These are phyloP conservation scores for Luidia sarsii DNA, from an alignment of 53 echinoderm and acorn worm genomes.

Conservation along the genomic window DNA sequence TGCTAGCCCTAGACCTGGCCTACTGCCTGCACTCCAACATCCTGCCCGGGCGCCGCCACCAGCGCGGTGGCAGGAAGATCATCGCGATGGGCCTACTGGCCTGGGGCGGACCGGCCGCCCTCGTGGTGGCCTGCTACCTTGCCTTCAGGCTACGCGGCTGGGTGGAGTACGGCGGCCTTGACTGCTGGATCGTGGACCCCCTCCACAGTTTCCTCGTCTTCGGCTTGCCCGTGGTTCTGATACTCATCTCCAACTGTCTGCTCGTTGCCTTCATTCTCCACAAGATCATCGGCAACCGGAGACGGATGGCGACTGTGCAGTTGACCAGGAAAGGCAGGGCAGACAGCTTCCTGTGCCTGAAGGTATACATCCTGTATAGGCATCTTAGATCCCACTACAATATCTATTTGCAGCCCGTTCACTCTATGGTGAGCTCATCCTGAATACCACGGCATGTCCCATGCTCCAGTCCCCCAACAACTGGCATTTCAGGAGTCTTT, in stretches of 20 bases:
- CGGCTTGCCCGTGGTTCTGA: constrained; percentile 43
- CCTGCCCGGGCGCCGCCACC: background rate
- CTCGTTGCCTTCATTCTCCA: constrained; percentile 10
- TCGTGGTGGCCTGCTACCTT: constrained; percentile 35
- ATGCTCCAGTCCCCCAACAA: too few relatives aligned
- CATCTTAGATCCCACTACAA: background rate
- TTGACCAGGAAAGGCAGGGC: constrained; percentile 25
- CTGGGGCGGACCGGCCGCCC: constrained; percentile 52
- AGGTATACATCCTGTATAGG: constrained; percentile 32
- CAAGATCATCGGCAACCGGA: constrained; percentile 35
- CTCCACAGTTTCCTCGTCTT: constrained; percentile 17
- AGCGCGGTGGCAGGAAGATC: background rate
- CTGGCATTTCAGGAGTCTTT: too few relatives aligned
- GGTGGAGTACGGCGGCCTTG: constrained; percentile 21
- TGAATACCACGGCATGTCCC: too few relatives aligned
- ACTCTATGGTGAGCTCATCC: too few relatives aligned
- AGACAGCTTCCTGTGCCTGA: constrained; percentile 50
- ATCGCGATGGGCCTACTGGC: constrained; percentile 29
- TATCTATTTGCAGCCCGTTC: too few relatives aligned
- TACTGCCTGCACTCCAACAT: background rate
- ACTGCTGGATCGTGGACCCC: constrained; percentile 30
- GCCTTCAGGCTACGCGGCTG: background rate
- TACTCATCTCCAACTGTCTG: constrained; percentile 23
- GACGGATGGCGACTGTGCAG: constrained; percentile 46
- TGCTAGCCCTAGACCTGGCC: constrained; percentile 33